Conservation (phyloP, 2,113 vertebrate species). For the Charina bottae region DNA sequence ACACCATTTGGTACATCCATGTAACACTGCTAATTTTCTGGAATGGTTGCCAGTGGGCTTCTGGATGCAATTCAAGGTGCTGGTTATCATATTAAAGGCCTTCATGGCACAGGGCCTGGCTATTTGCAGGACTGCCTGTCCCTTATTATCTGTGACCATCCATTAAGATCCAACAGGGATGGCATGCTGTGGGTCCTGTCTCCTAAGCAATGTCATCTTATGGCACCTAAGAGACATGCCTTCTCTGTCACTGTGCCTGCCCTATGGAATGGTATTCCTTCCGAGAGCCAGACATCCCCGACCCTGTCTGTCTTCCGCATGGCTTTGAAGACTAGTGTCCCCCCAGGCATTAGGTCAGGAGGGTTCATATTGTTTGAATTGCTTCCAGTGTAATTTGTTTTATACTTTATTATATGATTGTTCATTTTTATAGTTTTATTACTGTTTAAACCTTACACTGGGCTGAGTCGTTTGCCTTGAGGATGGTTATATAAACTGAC, state of each 20-base stretch:
- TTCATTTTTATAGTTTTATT: background rate
- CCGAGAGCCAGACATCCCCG: background rate
- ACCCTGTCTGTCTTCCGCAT: background rate
- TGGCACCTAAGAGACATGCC: background rate
- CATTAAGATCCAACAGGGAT: background rate
- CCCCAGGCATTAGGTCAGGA: background rate
- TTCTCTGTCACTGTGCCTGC: background rate
- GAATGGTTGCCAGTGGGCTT: background rate
- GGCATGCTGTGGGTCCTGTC: background rate
- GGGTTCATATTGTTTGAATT: background rate
- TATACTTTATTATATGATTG: background rate
- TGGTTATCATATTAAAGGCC: background rate
- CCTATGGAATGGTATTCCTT: background rate
- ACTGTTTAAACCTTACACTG: background rate
- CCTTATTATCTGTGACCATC: background rate
- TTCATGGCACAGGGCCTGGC: background rate
- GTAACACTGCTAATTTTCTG: background rate
- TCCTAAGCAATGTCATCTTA: background rate
- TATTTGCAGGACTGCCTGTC: background rate
- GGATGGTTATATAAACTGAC: background rate
- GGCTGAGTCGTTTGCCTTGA: background rate
- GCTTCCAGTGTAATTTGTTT: background rate
- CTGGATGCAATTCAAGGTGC: background rate
- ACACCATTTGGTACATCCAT: background rate
- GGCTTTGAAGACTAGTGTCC: background rate